Evolutionary conservation across 2,797 vertebrate species (phyloP).

Genomic region (Schizopygopsis pylzovi): DNA sequence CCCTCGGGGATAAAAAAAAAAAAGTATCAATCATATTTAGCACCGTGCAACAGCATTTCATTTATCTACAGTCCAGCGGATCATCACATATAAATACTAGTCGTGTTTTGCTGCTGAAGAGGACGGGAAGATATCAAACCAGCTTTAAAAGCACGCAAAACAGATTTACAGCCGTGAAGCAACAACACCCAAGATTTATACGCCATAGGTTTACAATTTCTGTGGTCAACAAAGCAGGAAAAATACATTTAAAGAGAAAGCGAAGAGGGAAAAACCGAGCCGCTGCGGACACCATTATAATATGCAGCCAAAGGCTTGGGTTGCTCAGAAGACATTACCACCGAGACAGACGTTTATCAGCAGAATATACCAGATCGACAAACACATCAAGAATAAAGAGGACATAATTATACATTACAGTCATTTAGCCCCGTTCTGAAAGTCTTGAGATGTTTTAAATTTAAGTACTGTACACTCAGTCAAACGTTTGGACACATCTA

Average conservation of each 20-base stretch:
- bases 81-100: not conserved
- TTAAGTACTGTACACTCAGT: not conserved
- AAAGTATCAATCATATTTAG: too few species aligned
- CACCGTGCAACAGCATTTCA: not conserved
- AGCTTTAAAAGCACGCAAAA: constrained; percentile 12
- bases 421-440: not conserved
- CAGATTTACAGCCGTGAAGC: constrained; percentile 35
- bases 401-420: not conserved
- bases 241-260: constrained; percentile 3
- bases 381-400: not conserved
- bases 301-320: not conserved
- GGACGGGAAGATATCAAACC: not conserved
- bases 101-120: not conserved
- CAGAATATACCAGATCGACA: not conserved
- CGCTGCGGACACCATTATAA: not conserved
- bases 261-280: not conserved
- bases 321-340: not conserved
- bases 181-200: not conserved
- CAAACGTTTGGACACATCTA: not conserved
- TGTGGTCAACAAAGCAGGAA: not conserved
- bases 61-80: not conserved
- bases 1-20: too few species aligned
- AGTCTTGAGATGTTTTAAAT: not conserved
- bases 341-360: not conserved
- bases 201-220: not conserved